Evolutionary conservation across 2,113 vertebrate genomes (phyloP).

Genomic region (Aptenodytes patagonicus): DNA sequence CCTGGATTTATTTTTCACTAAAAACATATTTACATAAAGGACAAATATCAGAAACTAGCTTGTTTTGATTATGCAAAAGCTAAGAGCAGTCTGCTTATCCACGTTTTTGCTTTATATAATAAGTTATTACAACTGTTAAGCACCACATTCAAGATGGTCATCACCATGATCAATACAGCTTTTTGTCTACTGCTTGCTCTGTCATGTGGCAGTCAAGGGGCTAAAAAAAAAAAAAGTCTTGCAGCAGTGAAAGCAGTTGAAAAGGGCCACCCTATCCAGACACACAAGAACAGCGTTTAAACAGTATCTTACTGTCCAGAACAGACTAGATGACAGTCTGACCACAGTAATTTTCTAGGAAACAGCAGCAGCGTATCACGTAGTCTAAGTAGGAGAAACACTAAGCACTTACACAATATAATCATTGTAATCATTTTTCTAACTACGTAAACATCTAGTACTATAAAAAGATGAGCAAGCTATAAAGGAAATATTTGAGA

Average conservation of each 20-base stretch:
- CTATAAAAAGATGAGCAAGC: conserved; percentile 34
- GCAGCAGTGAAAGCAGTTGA: conserved; percentile 43
- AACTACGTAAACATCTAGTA: conserved; percentile 53
- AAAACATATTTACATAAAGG: background rate
- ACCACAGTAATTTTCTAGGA: conserved; percentile 58
- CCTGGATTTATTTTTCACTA: background rate
- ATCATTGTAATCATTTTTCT: conserved; percentile 49
- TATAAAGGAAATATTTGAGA: conserved; percentile 16
- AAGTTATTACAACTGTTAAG: background rate
- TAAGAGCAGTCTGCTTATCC: background rate
- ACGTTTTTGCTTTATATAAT: background rate
- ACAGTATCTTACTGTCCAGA: conserved; percentile 62
- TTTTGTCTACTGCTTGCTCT: conserved; percentile 45
- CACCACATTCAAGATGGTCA: background rate
- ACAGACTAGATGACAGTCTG: conserved; percentile 46
- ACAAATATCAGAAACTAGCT: background rate
- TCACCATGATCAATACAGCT: background rate
- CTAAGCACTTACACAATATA: conserved; percentile 17
- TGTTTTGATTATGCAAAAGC: background rate
- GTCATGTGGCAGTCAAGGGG: conserved; percentile 63
- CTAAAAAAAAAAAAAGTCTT: background rate
- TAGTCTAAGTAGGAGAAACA: conserved; percentile 49
- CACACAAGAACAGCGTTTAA: conserved; percentile 28
- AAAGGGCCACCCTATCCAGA: conserved; percentile 54
- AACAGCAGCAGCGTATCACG: conserved; percentile 23